Base-by-base conservation (phyloP, 2,888 invertebrate species). In the Mythimna loreyi region DNA sequence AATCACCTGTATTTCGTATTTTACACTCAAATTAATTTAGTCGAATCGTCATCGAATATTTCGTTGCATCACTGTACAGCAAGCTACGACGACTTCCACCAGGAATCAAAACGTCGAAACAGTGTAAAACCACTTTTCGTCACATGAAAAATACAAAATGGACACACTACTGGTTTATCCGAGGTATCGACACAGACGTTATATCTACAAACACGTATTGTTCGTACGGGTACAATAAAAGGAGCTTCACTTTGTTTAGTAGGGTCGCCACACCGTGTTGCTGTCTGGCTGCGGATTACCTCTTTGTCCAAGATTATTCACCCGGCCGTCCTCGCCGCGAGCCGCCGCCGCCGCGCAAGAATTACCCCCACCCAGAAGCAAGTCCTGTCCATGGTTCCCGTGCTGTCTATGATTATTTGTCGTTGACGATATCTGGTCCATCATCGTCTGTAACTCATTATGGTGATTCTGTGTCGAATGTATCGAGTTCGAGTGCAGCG, bases 181-280 rank as follows among this genome's bases (percentile, higher is more conserved):
- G 74, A 69, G 63, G 62, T 75, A 76, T 74, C 73, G 75, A 76
- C 74, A 70, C 67, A 60, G 72, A 82, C 75, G 61, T 71, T 60
- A 71, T 77, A 71, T 68, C 70, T 73, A 78, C 67, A 75, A 64
- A 78, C 71, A 78, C 71, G 55, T 62, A 79, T 71, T 71, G 77
- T 82, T 76, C 81, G 81, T 71, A 83, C 68, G 58, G 62, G 72
- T 75, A 81, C 75, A 82, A 84, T 86, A 86, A 87, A 87, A 85
- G 82, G 87, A 87, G 81, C 75, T 82, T 87, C 87, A 85, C 80
- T 78, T 73, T 79, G 82, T 91, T 95, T 96, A 98, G 96, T 98
- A 98, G 82, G 98, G 98, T 92, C 98, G 96, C 98, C 98, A 98
- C 63, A 98, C 98, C 55, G 97, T 97, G 89, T 97, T 97, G 81